Conservation (phyloP, 2,888 invertebrate species). For the Pachliopta kotzebuea region DNA sequence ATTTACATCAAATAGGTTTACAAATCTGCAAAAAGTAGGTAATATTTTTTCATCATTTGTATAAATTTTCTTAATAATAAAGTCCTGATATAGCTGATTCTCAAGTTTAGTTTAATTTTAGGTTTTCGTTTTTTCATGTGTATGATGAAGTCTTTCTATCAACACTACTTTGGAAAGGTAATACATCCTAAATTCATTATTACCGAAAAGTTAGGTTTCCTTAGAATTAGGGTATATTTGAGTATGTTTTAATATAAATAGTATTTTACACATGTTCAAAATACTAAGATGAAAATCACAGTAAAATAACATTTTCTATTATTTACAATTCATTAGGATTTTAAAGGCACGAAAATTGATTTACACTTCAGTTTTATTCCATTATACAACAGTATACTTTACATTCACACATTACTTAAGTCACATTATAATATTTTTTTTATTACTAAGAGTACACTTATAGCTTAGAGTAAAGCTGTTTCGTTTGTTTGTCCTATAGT, state of each 20-base stretch:
- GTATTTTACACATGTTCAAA: constrained; percentile 38
- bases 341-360: constrained; percentile 38
- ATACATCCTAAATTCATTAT: neutral
- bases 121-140: too few relatives aligned
- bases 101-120: too few relatives aligned
- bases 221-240: neutral
- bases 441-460: constrained; percentile 62
- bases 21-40: neutral
- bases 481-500: constrained; percentile 58
- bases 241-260: constrained; percentile 35
- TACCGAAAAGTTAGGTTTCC: neutral
- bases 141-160: too few relatives aligned
- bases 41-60: too few relatives aligned
- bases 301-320: constrained; percentile 41
- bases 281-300: constrained; percentile 57
- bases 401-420: constrained; percentile 34
- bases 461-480: constrained; percentile 77
- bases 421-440: constrained; percentile 39
- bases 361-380: constrained; percentile 32
- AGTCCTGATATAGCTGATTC: too few relatives aligned
- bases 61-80: too few relatives aligned
- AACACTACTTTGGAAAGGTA: neutral
- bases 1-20: constrained; percentile 31
- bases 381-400: constrained; percentile 33
- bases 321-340: constrained; percentile 35